A percentile compares a stretch with the other conserved stretches of the same genome.
These are phyloP conservation scores for Neodiprion fabricii DNA, from an alignment of 1,140 invertebrate genomes.

Conservation along the genomic window DNA sequence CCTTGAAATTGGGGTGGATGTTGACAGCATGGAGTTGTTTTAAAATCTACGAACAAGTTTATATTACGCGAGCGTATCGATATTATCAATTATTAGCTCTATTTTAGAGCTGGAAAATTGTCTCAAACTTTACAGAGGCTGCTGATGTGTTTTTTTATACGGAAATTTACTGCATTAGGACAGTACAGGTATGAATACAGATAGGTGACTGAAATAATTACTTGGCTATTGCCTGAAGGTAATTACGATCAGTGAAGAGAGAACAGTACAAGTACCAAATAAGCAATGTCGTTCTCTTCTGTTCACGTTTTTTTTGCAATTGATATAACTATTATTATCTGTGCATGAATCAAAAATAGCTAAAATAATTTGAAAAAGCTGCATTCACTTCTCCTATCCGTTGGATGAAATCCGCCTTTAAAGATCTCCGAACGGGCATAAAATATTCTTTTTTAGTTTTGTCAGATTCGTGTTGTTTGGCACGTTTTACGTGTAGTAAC, in stretches of 20 bases:
- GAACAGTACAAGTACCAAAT: not conserved
- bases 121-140: not conserved
- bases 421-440: not conserved
- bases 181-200: not conserved
- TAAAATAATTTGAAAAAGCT: too few relatives aligned
- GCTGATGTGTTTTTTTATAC: not conserved
- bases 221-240: not conserved
- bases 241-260: not conserved
- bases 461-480: too few relatives aligned
- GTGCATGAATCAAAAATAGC: not conserved
- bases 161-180: not conserved
- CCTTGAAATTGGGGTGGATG: constrained; percentile 71
- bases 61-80: not conserved
- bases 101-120: not conserved
- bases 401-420: too few relatives aligned
- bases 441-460: not conserved
- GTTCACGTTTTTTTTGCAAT: not conserved
- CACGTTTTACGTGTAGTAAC: not conserved
- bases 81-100: not conserved
- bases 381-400: too few relatives aligned
- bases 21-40: constrained; percentile 77
- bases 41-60: constrained; percentile 32
- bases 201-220: not conserved
- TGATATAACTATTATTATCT: not conserved
- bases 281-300: not conserved